Base-by-base conservation (phyloP, 2,797 vertebrate genomes). In the Rhodeus uyekii region DNA sequence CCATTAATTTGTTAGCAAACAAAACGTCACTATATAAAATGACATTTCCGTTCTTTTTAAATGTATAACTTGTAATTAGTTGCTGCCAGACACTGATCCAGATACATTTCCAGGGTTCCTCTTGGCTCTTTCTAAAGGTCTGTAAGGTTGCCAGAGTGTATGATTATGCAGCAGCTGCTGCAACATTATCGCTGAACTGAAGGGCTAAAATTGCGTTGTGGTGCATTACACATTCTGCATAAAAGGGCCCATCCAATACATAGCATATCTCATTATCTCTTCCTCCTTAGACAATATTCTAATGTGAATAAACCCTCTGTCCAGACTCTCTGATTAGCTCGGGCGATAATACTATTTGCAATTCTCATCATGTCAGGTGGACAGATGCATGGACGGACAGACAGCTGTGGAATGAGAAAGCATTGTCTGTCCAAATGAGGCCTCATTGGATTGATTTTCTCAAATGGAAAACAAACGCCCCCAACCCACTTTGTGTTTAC, bases 391-490 rank as follows among this genome's bases (percentile, higher is more conserved):
- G 48, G 75, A 78, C 58, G 12, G 73, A 75, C 61, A 22, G 65
- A 48, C 38, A 80, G 50, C 55, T 77, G 73, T 69, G 81, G 61
- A 80, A 81, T 67, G 32, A 78, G 72, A 75, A 65, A n/a, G 80
- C 67, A 78, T 84, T 80, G 84, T 78, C 61, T 84, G 65, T 80
- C 67, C 42, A 80, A 69, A 84, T 80, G 76, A 84, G 68, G 34
- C 44, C 46, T 82, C 65, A 75, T 81, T 82, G 77, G 83, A 86
- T 85, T 80, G 82, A 71, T 88, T 90, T 82, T 84, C 90, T 86
- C 73, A 80, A 84, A 84, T 82, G 80, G 86, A 85, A 87, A 78
- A 87, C 84, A 79, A 87, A 83, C 78, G 81, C 80, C 73, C 63
- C 55, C 50, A 12, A 76, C 75, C 67, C 69, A 77, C 58, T 72